Evolutionary conservation across 2,797 vertebrate species (phyloP), one percentile per base, ranked within the genome.

Genomic region (Ispidina lecontei): DNA sequence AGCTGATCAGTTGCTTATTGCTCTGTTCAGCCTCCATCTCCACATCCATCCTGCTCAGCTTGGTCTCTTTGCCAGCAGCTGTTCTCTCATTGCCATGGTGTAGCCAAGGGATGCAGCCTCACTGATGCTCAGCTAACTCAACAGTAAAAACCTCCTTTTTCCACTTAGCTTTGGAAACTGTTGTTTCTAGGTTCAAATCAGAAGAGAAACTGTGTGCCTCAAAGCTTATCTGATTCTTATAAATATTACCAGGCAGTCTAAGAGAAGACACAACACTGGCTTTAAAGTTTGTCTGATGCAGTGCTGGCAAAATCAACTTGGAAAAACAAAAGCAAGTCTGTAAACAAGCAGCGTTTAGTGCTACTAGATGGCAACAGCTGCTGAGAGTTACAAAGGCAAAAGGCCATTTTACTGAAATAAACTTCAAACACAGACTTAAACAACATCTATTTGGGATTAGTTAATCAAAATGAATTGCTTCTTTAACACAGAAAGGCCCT

Each of bases 1-100:
- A 44, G 55, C 55, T 33, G 14, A 63, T 22, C 3, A 33, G 21
- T 12, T 0, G 0, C 1, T 4, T 5, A 28, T 6, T 33, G 62
- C 81, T 72, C 54, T 26, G 28, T 9, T 25, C 51, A 41, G 4
- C 31, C 22, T 84, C 41, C 13, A 5, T 26, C 60, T 76, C 26
- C 35, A 49, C 1, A 0, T 33, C 47, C 10, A 60, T 35, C 26
- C 67, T 72, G 62, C 43, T 8, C 2, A 2, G 10, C 19, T 22
- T 17, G 22, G 6, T 41, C 39, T 60, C 46, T 88, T 21, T 41
- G 67, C 46, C 9, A 2, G 47, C 33, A 62, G 29, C 55, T 9
- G 3, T 25, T 71, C 76, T 60, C 89, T 54, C 3, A 1, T 14
- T 39, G 44, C 37, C n/a, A 9, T 1, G 31, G 7, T 62, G 28